phyloP scores from a whole-genome alignment of 2,797 vertebrate genomes.

The Craterocephalus amniculus region DNA sequence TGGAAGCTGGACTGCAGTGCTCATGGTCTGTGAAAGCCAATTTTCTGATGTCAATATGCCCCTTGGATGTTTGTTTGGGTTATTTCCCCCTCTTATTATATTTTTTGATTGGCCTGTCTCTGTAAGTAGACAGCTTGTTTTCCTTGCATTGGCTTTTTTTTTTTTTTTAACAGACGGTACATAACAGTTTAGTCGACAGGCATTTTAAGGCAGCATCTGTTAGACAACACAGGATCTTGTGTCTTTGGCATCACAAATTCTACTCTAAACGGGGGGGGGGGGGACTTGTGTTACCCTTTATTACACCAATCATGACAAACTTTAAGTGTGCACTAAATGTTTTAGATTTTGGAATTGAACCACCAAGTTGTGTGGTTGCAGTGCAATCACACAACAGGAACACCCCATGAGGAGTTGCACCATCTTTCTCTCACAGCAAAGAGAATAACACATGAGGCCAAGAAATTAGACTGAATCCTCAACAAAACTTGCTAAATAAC shows the following conservation, averaged over 20 bases:
- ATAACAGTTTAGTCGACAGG: slow-evolving; percentile 72
- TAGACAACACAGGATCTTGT: slow-evolving; percentile 68
- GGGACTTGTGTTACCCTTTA: slow-evolving; percentile 43
- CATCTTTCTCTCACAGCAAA: too few relatives aligned
- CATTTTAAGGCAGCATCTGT: slow-evolving; percentile 78
- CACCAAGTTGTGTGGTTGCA: too few relatives aligned
- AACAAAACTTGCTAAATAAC: too few relatives aligned
- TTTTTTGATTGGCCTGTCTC: slow-evolving; percentile 64
- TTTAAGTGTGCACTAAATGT: slow-evolving; percentile 43
- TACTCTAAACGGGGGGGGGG: slow-evolving; percentile 52
- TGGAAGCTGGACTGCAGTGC: slow-evolving; percentile 47
- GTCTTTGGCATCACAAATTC: slow-evolving; percentile 74
- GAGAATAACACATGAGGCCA: too few relatives aligned
- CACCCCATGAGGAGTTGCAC: too few relatives aligned
- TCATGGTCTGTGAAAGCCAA: slow-evolving; percentile 62
- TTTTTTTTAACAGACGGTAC: slow-evolving; percentile 74
- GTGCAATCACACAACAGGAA: too few relatives aligned
- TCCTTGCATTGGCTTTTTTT: slow-evolving; percentile 58
- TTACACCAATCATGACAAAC: slow-evolving; percentile 44
- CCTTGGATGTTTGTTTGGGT: slow-evolving; percentile 65
- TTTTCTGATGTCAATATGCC: slow-evolving; percentile 67
- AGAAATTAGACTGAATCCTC: too few relatives aligned
- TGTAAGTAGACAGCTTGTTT: slow-evolving; percentile 72
- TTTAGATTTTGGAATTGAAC: slow-evolving; percentile 17
- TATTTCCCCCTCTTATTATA: too few relatives aligned